Percentiles rank a stretch among this genome's conserved stretches.
Evolutionary conservation across 2,797 vertebrate genomes (phyloP).

Genomic region (Hafferia zeledoni): DNA sequence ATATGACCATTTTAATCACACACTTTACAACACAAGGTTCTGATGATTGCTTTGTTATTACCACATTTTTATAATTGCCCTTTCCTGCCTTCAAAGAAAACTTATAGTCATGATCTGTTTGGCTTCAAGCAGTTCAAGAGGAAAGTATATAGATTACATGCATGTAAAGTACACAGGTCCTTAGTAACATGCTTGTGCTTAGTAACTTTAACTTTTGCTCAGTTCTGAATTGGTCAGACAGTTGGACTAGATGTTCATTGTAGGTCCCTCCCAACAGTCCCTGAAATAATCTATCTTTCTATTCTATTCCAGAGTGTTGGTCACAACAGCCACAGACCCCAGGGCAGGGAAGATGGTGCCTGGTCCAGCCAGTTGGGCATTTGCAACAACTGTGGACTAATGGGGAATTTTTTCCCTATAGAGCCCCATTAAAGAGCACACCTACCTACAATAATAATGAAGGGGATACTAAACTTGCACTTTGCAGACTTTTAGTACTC

Average conservation of each 20-base stretch:
- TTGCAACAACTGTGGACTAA: neutral
- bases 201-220: neutral
- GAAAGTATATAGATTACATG: neutral
- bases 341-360: neutral
- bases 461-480: neutral
- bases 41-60: neutral
- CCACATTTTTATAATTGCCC: neutral
- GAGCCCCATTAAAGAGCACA: neutral
- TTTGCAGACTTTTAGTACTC: neutral
- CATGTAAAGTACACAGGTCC: neutral
- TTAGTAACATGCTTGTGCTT: neutral
- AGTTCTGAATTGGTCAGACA: neutral
- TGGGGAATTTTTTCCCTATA: neutral
- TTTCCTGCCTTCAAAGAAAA: neutral
- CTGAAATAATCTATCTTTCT: neutral
- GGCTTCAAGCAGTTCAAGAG: neutral
- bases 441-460: neutral
- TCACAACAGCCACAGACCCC: neutral
- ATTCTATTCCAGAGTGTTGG: neutral
- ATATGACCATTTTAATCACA: neutral
- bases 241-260: neutral
- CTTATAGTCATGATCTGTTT: neutral
- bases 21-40: neutral
- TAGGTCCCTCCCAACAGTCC: neutral
- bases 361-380: rapidly evolving